Evolutionary conservation across 2,888 invertebrate genomes (phyloP), one percentile per base, ranked within the genome.

Genomic region (Therioaphis trifolii): DNA sequence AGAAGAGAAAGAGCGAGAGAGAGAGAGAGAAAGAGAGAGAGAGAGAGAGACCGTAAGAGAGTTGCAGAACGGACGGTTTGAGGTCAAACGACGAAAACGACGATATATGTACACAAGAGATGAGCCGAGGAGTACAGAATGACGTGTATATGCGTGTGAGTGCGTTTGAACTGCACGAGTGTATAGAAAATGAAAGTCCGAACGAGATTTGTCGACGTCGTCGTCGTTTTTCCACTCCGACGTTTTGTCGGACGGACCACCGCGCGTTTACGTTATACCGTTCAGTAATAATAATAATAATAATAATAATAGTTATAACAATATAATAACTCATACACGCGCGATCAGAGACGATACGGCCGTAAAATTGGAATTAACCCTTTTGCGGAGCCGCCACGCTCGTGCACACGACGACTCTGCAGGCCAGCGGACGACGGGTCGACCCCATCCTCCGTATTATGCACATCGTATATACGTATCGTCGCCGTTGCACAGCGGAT

Each of bases 161-260:
- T 5, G 35, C 35, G 35, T 35, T 35, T 35, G n/a, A n/a, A 5
- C 35, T 5, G 7, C 35, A 35, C 35, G 35, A 35, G 35, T 7
- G 35, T 35, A 63, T 24, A 24, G 49, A 63, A 77, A 77, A 77
- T 66, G 77, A 77, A 77, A 77, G 66, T 77, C n/a, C 63, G 29
- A 55, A 21, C 52, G 49, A 46, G 11, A 61, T 75, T 61, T 43
- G 27, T 76, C 61, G 46, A 27, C 7, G 27, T 15, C 35, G 35
- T 35, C 7, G 27, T 15, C 35, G 35, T 35, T 35, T 35, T 35
- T 35, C 35, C 35, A 35, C 35, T 3, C 35, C 35, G 7, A 35
- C 35, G 35, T 35, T 35, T 35, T 7, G 35, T 35, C 35, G 35
- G 35, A 35, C 35, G 35, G 35, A 35, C 35, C 4, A 7, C 3